Base-by-base conservation (phyloP, 2,797 vertebrate species). In the Aphelocoma californica region DNA sequence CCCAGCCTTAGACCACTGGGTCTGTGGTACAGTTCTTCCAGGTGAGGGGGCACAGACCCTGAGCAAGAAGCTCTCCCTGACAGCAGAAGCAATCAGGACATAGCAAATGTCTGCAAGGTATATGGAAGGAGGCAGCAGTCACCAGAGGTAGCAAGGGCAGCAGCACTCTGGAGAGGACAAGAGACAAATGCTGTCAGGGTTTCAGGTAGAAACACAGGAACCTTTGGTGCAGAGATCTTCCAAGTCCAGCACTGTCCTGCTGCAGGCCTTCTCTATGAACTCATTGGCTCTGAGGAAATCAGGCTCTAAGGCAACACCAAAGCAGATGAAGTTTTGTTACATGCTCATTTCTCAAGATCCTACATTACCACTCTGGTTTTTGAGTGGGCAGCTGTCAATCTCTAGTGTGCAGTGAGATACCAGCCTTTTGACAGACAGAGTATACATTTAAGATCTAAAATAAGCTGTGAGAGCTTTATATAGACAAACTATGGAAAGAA, bases 361-460 rank as follows among this genome's bases (percentile, higher is more conserved):
- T 64, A 58, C 83, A 62, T 93, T 85, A 88, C 32, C 83, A 70
- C 36, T 82, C 64, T 80, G 42, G 13, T 45, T 91, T 92, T 66
- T 84, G 86, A 95, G 95, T 95, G 83, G 94, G 95, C 90, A 91
- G 95, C 61, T 71, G 67, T 93, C 91, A 96, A 93, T 93, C 92
- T 84, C 83, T 72, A 47, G 21, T 34, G 71, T 42, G 70, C 67
- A 85, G 56, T 21, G 61, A 93, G 90, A 90, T 88, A 87, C 26
- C 83, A 93, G 90, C n/a, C 74, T 93, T 96, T 92, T 95, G 91
- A 97, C 66, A 96, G 94, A 93, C 94, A 94, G 56, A 93, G 83
- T 91, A 88, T 91, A 94, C 47, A 92, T 56, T 95, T 86, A 86
- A 86, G 57, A 61, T 47, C 87, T 92, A 92, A 95, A 96, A 95